Conservation (phyloP, 2,113 vertebrate genomes). For the Corythoichthys intestinalis region DNA sequence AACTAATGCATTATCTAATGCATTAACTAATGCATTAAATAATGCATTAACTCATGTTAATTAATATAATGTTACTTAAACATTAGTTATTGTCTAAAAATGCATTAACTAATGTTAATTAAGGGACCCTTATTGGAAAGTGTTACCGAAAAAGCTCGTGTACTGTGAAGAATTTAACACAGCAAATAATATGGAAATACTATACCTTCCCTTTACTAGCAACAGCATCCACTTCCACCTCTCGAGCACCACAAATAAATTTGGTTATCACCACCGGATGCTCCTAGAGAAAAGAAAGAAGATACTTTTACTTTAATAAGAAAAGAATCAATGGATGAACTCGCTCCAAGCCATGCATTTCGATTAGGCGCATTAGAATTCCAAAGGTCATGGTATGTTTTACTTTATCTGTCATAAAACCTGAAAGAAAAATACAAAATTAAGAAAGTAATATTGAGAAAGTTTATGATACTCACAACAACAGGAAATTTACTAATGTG, state of each 20-base stretch:
- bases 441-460: neutral
- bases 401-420: neutral
- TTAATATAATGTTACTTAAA: too few species aligned
- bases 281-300: constrained; percentile 69
- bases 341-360: neutral
- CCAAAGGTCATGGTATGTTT: neutral
- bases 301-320: neutral
- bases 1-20: too few species aligned
- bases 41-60: too few species aligned
- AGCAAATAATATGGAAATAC: constrained; percentile 27
- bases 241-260: constrained; percentile 85
- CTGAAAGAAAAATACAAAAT: too few species aligned
- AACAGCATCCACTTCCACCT: constrained; percentile 93
- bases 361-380: neutral
- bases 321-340: neutral
- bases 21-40: too few species aligned
- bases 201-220: constrained; percentile 83
- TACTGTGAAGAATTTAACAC: neutral
- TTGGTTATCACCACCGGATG: constrained; percentile 95
- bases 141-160: neutral
- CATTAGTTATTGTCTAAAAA: too few species aligned
- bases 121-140: too few species aligned
- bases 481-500: neutral
- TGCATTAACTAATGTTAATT: too few species aligned
- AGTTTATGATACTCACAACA: neutral